Conservation (phyloP, 2,113 vertebrate species). For the Megaceryle maxima region DNA sequence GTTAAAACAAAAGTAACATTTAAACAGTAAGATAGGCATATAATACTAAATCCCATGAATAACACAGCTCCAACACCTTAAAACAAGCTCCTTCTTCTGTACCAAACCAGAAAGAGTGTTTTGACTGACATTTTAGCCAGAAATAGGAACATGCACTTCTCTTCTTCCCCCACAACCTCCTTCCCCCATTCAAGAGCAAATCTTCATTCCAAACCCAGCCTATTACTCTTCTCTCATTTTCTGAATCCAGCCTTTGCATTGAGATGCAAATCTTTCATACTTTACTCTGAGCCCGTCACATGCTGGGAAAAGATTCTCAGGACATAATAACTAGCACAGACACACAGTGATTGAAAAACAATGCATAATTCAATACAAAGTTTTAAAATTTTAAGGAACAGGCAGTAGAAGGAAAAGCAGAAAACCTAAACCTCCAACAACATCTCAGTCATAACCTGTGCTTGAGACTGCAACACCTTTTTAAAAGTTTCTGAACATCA, state of each 20-base stretch:
- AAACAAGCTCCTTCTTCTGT: background rate
- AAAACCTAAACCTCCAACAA: background rate
- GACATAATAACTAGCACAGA: background rate
- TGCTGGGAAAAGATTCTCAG: background rate
- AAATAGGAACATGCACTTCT: background rate
- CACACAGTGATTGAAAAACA: background rate
- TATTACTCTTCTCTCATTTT: background rate
- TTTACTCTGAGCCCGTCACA: background rate
- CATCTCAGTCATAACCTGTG: background rate
- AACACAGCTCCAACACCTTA: background rate
- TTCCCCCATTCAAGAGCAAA: background rate
- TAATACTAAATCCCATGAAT: background rate
- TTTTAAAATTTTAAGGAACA: constrained; percentile 35
- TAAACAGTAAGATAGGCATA: background rate
- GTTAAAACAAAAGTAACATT: background rate
- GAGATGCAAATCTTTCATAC: background rate
- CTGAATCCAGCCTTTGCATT: background rate
- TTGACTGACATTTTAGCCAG: background rate
- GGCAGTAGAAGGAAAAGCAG: background rate
- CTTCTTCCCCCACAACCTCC: background rate
- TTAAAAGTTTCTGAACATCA: background rate
- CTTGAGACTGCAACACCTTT: background rate
- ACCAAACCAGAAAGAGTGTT: background rate
- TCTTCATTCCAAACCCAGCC: background rate
- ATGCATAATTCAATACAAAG: constrained; percentile 9